Percentiles rank a stretch among this genome's conserved stretches.
Conservation (phyloP, 1,140 invertebrate species). For the Atopsyche davidsoni region DNA sequence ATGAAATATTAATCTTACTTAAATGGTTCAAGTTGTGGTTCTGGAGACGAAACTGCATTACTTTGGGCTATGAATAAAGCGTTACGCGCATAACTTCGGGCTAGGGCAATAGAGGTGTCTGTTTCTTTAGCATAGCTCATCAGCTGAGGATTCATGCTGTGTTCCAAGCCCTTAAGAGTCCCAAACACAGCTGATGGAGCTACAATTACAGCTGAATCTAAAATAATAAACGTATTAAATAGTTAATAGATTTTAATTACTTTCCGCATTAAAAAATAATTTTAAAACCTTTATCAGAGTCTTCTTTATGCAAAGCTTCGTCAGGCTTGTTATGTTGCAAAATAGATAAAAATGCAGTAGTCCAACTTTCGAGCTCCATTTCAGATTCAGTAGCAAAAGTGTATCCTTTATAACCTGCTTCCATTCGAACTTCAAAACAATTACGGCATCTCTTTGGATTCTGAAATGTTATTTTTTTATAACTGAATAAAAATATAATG, state of each 20-base stretch:
- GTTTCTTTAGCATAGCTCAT: slow-evolving; percentile 87
- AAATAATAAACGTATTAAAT: slow-evolving; percentile 13
- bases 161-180: slow-evolving; percentile 77
- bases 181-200: slow-evolving; percentile 58
- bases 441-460: slow-evolving; percentile 79
- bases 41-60: slow-evolving; percentile 39
- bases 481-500: too few relatives aligned
- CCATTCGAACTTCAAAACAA: slow-evolving; percentile 84
- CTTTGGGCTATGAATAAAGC: slow-evolving; percentile 42
- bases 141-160: slow-evolving; percentile 84
- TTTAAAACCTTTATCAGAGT: slow-evolving; percentile 19
- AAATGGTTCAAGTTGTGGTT: slow-evolving; percentile 48
- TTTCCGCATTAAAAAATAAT: slow-evolving; percentile 1
- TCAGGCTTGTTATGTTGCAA: slow-evolving; percentile 68
- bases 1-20: too few relatives aligned
- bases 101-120: slow-evolving; percentile 73
- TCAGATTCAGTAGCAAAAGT: slow-evolving; percentile 83
- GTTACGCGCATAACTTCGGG: slow-evolving; percentile 61
- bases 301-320: slow-evolving; percentile 42
- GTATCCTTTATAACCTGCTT: slow-evolving; percentile 73
- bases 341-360: slow-evolving; percentile 54
- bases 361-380: slow-evolving; percentile 79
- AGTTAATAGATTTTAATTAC: background rate
- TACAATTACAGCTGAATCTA: slow-evolving; percentile 47
- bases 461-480: slow-evolving; percentile 46